Evolutionary conservation across 2,113 vertebrate species (phyloP), one percentile per base, ranked within the genome.

Genomic region (Penelope pileata): DNA sequence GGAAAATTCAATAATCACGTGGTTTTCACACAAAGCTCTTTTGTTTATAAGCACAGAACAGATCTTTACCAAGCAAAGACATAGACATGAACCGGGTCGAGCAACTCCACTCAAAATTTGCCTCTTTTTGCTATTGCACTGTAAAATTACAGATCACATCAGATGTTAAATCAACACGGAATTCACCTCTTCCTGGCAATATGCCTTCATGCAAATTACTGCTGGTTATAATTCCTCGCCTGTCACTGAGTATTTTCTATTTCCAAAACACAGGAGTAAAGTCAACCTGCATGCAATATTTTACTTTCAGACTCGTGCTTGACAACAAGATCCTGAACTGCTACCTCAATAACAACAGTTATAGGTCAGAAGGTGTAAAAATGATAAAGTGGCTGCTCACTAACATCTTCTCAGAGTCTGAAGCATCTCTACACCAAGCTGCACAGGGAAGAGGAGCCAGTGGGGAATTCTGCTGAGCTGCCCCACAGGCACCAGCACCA

Each of bases 121-220:
- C 8, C 51, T 74, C 69, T 83, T 53, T 81, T 36, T 60, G 21
- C 47, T 93, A 13, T 82, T 72, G 51, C 60, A 60, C 2, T n/a
- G 63, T 54, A 72, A 86, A 96, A 93, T 90, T 92, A 94, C 69
- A 97, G 60, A 89, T 76, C 66, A 56, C 8, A 48, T 91, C 89
- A 95, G 91, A 89, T 32, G 77, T 75, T 91, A 81, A 42, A 89
- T 73, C 47, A 34, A 29, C 4, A 76, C 6, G 45, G 73, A 84
- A 91, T 68, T 82, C 84, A 72, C 70, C 82, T 93, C 74, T 95
- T 82, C 73, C 69, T 91, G 81, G 81, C 86, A 92, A 82, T 58
- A 84, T 9, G 66, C 58, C 89, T 82, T 64, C 22, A 74, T 72
- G 78, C 58, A 92, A 92, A 92, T 91, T 86, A 89, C 48, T 48